Evolutionary conservation across 2,888 invertebrate genomes (phyloP).

Genomic region (Eucera pruinosa): DNA sequence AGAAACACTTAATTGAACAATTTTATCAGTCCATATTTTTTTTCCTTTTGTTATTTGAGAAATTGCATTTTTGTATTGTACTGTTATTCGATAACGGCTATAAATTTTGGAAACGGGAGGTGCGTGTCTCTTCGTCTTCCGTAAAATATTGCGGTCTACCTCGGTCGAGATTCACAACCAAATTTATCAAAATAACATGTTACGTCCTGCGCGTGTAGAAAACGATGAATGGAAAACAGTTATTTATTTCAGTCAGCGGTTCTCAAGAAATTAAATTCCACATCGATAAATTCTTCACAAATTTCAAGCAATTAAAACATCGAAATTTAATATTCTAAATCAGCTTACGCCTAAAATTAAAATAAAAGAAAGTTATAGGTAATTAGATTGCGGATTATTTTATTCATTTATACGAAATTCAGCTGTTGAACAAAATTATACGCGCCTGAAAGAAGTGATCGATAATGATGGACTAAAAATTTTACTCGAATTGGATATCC

Average conservation of each 20-base stretch:
- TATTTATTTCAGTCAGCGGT: neutral
- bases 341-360: no score
- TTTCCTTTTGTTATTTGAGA: conserved; percentile 7
- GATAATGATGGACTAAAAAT: no score
- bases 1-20: neutral
- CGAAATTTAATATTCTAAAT: no score
- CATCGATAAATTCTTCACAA: no score
- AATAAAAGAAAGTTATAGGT: no score
- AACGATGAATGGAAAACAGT: neutral
- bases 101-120: conserved; percentile 32
- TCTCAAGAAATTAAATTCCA: neutral
- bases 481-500: no score
- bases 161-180: conserved; percentile 9
- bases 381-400: no score
- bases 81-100: conserved; percentile 14
- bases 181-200: conserved; percentile 32
- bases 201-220: neutral
- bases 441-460: no score
- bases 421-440: no score
- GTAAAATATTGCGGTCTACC: conserved; percentile 26
- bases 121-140: conserved; percentile 8
- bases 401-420: no score
- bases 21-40: neutral
- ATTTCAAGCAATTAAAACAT: no score
- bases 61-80: conserved; percentile 5